These are phyloP conservation scores for Thinocorus orbignyianus DNA, from an alignment of 2,113 vertebrate species.

Conservation along the genomic window DNA sequence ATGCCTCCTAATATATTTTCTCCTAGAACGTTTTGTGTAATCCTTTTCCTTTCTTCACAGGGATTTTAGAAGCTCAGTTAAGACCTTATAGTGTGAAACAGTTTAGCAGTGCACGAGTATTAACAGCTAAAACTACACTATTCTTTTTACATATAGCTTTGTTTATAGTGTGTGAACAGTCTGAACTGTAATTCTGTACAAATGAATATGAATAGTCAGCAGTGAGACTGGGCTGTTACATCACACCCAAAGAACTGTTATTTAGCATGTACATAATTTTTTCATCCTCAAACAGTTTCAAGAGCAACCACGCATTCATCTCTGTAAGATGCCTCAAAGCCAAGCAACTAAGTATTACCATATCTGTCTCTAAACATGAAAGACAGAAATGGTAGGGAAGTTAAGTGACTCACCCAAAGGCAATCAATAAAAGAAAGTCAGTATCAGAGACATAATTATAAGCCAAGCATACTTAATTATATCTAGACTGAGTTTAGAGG, in stretches of 20 bases:
- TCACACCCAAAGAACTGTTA: background rate
- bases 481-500: background rate
- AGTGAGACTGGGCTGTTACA: background rate
- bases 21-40: background rate
- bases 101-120: background rate
- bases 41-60: background rate
- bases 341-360: background rate
- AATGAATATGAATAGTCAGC: background rate
- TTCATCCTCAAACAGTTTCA: slow-evolving; percentile 20
- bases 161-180: background rate
- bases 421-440: slow-evolving; percentile 34
- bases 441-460: slow-evolving; percentile 51
- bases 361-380: slow-evolving; percentile 30
- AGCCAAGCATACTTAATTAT: background rate
- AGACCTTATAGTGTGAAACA: background rate
- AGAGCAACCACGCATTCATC: background rate
- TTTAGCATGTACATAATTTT: background rate
- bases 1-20: background rate
- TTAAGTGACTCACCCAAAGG: slow-evolving; percentile 11
- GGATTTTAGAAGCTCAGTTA: background rate
- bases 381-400: background rate
- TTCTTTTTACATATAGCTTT: background rate
- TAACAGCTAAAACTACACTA: background rate
- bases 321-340: background rate
- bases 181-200: background rate